Percentiles rank a stretch among this genome's conserved stretches.
Conservation (phyloP, 2,113 vertebrate species). For the Mobula hypostoma region DNA sequence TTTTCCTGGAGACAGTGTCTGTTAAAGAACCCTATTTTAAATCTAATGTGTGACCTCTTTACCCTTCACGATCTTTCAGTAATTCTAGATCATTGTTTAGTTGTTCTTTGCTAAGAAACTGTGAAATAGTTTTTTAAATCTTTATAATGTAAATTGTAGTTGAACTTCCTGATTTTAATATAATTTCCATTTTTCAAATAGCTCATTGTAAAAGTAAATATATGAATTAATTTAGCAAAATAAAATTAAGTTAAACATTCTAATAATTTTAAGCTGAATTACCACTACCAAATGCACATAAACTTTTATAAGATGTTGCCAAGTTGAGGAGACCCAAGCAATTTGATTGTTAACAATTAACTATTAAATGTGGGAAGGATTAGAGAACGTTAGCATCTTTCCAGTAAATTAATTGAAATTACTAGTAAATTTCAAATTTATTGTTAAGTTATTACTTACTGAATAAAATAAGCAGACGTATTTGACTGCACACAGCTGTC, state of each 20-base stretch:
- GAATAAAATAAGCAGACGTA: not conserved
- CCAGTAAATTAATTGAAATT: not conserved
- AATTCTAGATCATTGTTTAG: not conserved
- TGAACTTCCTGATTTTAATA: not conserved
- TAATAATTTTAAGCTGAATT: not conserved
- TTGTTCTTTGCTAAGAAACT: not conserved
- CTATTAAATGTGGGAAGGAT: not conserved
- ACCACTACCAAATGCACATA: not conserved
- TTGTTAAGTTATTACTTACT: not conserved
- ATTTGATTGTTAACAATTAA: not conserved
- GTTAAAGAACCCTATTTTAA: not conserved
- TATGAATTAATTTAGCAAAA: not conserved
- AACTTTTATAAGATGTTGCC: not conserved
- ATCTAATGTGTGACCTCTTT: not conserved
- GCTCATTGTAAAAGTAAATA: not conserved
- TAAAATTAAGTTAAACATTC: not conserved
- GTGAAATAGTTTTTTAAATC: not conserved
- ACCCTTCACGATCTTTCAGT: not conserved
- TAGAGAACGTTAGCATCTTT: not conserved
- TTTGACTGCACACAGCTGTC: not conserved
- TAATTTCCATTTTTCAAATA: not conserved
- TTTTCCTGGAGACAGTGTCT: not conserved
- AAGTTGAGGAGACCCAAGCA: not conserved
- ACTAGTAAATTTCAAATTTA: no score
- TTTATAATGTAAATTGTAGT: not conserved